Evolutionary conservation across 1,140 invertebrate species (phyloP).

Genomic region (Metopolophium dirhodum): DNA sequence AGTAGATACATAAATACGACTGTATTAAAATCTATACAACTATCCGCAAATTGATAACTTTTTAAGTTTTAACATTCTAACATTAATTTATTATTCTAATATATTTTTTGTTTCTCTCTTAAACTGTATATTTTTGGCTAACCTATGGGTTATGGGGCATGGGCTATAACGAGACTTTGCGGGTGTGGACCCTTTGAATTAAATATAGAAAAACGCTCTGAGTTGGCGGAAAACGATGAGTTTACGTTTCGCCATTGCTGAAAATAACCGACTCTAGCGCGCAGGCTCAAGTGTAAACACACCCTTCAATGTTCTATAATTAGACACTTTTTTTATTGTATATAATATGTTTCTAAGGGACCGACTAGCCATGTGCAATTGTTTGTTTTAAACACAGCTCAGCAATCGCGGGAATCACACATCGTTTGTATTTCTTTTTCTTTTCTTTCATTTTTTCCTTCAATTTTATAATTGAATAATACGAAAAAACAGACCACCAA

Average conservation of each 20-base stretch:
- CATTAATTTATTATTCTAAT: not conserved
- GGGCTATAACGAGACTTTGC: not conserved
- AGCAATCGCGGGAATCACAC: conserved; percentile 45
- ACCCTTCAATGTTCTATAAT: conserved; percentile 38
- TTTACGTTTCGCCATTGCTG: conserved; percentile 48
- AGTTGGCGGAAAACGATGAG: conserved; percentile 38
- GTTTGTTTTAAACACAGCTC: conserved; percentile 48
- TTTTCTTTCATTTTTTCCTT: not conserved
- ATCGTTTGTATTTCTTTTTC: conserved; percentile 36
- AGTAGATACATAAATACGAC: too few species aligned
- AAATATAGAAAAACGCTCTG: conserved; percentile 38
- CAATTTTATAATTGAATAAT: conserved; percentile 45
- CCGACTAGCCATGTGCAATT: conserved; percentile 47
- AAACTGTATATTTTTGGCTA: not conserved
- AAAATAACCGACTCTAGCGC: conserved; percentile 35
- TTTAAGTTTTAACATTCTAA: not conserved
- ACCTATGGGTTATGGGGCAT: too few species aligned
- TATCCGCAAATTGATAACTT: not conserved
- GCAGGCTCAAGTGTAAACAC: conserved; percentile 46
- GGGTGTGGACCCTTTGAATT: conserved; percentile 38
- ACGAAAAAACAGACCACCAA: conserved; percentile 45
- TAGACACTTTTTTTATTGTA: conserved; percentile 36
- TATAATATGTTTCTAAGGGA: conserved; percentile 38
- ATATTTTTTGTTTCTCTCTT: not conserved
- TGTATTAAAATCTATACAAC: not conserved